phyloP scores from a whole-genome alignment of 2,797 vertebrate species.

The Rhinoraja longicauda region DNA sequence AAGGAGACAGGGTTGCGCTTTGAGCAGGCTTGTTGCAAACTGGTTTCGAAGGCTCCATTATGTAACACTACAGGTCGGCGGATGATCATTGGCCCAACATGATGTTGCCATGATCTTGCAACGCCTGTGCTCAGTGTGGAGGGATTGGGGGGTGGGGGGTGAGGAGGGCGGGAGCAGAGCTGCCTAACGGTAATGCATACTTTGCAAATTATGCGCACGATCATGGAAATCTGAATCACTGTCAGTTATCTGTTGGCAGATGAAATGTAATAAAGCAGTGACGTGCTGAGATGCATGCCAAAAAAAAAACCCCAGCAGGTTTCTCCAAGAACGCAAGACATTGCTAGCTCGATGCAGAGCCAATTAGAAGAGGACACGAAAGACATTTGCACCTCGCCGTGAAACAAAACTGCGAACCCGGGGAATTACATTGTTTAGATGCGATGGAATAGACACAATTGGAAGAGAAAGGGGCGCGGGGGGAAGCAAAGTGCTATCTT shows the following conservation, averaged over 20 bases:
- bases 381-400: constrained; percentile 30
- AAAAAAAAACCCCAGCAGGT: constrained; percentile 24
- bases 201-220: constrained; percentile 4
- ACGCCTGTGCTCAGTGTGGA: too few species aligned
- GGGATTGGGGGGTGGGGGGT: neutral
- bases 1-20: constrained; percentile 14
- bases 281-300: constrained; percentile 26
- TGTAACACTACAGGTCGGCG: neutral
- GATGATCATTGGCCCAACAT: neutral
- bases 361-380: constrained; percentile 39
- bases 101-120: neutral
- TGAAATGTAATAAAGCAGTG: constrained; percentile 1
- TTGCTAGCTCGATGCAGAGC: constrained; percentile 31
- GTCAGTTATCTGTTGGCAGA: neutral
- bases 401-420: constrained; percentile 23
- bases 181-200: neutral
- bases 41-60: neutral
- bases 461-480: neutral
- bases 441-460: neutral
- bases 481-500: neutral
- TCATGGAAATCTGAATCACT: neutral
- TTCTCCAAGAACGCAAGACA: constrained; percentile 37
- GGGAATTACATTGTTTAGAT: constrained; percentile 38
- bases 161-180: too few species aligned
- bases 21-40: neutral